A percentile compares a stretch with the other conserved stretches of the same genome.
phyloP scores from a whole-genome alignment of 1,140 invertebrate species.

The Centruroides vittatus region DNA sequence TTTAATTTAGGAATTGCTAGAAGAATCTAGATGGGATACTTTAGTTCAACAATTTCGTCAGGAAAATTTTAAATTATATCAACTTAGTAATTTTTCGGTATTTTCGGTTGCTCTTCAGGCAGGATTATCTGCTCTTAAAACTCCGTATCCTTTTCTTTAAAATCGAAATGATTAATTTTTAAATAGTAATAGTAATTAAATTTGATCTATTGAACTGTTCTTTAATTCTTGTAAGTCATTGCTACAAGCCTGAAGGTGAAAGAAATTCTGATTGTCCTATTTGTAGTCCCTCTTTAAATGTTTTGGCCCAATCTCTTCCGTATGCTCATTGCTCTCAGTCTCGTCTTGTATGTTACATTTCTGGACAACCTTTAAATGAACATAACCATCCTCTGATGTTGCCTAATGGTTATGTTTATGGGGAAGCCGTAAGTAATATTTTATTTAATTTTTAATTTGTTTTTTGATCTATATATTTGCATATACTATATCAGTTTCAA shows the following conservation, averaged over 20 bases:
- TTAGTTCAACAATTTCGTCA: constrained; percentile 80
- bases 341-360: constrained; percentile 78
- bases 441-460: neutral
- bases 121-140: constrained; percentile 88
- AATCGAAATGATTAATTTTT: neutral
- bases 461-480: too few species aligned
- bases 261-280: constrained; percentile 83
- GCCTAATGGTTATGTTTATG: constrained; percentile 95
- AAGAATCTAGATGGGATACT: constrained; percentile 55
- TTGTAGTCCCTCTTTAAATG: constrained; percentile 73
- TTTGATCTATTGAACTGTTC: neutral
- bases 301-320: constrained; percentile 69
- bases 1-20: constrained; percentile 40
- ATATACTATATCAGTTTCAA: too few species aligned
- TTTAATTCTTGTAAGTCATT: constrained; percentile 24
- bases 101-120: constrained; percentile 83
- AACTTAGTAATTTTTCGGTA: constrained; percentile 76
- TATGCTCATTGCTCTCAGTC: constrained; percentile 94
- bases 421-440: constrained; percentile 57
- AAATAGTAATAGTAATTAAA: neutral
- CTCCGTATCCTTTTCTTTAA: constrained; percentile 37
- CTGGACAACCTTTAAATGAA: constrained; percentile 85
- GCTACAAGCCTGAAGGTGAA: constrained; percentile 30
- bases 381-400: constrained; percentile 96
- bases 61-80: constrained; percentile 87